Conservation (phyloP, 2,113 vertebrate species). For the Neomonachus schauinslandi region DNA sequence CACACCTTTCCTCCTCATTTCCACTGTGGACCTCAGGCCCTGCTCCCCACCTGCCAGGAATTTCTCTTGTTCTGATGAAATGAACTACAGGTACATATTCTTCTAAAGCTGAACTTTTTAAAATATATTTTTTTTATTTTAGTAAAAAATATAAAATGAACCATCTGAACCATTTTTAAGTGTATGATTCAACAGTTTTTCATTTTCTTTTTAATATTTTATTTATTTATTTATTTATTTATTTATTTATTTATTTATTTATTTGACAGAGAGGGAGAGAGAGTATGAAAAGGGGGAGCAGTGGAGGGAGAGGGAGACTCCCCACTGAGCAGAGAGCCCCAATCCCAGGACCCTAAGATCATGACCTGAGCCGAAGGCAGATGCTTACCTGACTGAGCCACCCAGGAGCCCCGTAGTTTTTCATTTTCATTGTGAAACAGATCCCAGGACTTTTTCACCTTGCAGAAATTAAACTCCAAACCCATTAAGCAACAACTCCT, state of each 20-base stretch:
- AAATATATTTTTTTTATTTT: not conserved
- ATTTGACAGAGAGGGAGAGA: too few species aligned
- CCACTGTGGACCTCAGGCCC: not conserved
- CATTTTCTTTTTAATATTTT: too few species aligned
- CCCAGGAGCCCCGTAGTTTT: not conserved
- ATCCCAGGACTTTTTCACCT: not conserved
- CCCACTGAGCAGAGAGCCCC: too few species aligned
- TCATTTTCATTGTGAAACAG: not conserved
- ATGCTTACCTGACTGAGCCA: too few species aligned
- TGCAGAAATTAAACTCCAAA: not conserved
- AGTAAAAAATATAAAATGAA: not conserved
- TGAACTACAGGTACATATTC: not conserved
- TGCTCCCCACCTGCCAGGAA: not conserved
- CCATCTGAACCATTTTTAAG: not conserved
- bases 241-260: too few species aligned
- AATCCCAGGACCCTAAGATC: too few species aligned
- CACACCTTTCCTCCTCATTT: not conserved
- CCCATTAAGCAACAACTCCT: not conserved
- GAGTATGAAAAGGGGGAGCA: too few species aligned
- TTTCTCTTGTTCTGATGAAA: not conserved
- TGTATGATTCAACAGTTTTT: not conserved
- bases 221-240: too few species aligned
- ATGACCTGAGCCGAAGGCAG: too few species aligned
- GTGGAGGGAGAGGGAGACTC: too few species aligned
- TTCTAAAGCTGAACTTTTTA: not conserved